Evolutionary conservation across 1,140 invertebrate genomes (phyloP).

Genomic region (Lepidurus apus): DNA sequence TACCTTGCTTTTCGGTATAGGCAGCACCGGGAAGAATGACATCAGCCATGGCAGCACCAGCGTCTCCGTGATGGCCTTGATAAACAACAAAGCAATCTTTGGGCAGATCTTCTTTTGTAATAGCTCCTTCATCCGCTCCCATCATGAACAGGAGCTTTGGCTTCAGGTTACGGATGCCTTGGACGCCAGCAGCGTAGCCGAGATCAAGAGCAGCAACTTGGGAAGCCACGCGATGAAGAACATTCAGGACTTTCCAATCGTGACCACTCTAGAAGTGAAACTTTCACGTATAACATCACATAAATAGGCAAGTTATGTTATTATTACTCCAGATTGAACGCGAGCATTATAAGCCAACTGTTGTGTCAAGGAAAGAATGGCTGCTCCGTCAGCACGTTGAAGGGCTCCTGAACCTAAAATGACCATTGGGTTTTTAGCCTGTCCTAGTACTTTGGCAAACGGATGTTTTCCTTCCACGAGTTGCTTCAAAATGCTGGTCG

Average conservation of each 20-base stretch:
- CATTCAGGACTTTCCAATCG: constrained; percentile 77
- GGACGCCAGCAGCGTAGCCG: constrained; percentile 78
- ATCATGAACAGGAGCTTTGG: constrained; percentile 83
- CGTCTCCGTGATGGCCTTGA: constrained; percentile 95
- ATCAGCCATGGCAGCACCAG: constrained; percentile 87
- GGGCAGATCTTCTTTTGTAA: constrained; percentile 71
- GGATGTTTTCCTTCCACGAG: constrained; percentile 68
- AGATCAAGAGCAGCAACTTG: constrained; percentile 95
- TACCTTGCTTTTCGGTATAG: constrained; percentile 96
- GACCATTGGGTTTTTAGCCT: constrained; percentile 83
- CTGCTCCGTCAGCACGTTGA: constrained; percentile 68
- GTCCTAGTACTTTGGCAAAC: constrained; percentile 64
- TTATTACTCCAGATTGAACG: constrained; percentile 48
- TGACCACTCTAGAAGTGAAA: constrained; percentile 21
- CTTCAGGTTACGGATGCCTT: constrained; percentile 58
- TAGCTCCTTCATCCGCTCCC: constrained; percentile 81
- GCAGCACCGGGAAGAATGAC: constrained; percentile 92
- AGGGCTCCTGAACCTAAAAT: constrained; percentile 83
- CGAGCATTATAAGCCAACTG: constrained; percentile 52
- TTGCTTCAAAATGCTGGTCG: constrained; percentile 62
- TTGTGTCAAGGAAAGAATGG: constrained; percentile 68
- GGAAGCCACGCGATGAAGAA: constrained; percentile 81
- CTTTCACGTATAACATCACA: not conserved
- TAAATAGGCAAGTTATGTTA: not conserved
- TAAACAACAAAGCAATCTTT: constrained; percentile 86